Evolutionary conservation across 2,888 invertebrate genomes (phyloP).

Genomic region (Lottia scabra): DNA sequence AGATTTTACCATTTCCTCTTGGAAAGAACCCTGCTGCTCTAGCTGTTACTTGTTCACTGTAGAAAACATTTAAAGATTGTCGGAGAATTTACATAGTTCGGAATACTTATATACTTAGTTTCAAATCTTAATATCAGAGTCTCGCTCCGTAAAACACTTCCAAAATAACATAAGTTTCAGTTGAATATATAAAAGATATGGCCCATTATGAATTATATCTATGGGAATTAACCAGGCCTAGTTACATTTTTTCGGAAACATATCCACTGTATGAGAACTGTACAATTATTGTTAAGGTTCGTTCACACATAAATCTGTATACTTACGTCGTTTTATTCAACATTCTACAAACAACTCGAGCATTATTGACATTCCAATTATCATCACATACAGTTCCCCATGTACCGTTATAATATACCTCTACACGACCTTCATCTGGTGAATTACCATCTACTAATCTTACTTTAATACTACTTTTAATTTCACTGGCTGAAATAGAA

Average conservation of each 20-base stretch:
- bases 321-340: slow-evolving; percentile 50
- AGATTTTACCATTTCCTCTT: slow-evolving; percentile 28
- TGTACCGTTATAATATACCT: slow-evolving; percentile 72
- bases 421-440: slow-evolving; percentile 42
- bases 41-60: slow-evolving; percentile 8
- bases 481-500: not conserved
- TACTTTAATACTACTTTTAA: not conserved
- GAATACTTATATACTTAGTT: too few relatives aligned
- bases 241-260: too few relatives aligned
- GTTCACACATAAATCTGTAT: too few relatives aligned
- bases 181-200: too few relatives aligned
- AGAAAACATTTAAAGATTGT: not conserved
- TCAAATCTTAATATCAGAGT: too few relatives aligned
- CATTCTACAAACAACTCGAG: slow-evolving; percentile 49
- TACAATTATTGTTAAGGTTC: too few relatives aligned
- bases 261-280: too few relatives aligned
- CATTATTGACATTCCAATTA: slow-evolving; percentile 44
- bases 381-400: slow-evolving; percentile 60
- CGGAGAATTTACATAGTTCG: too few relatives aligned
- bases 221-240: too few relatives aligned
- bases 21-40: not conserved
- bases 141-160: too few relatives aligned
- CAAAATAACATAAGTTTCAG: too few relatives aligned
- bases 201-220: too few relatives aligned
- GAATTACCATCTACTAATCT: not conserved